Evolutionary conservation across 1,140 invertebrate species (phyloP).

Genomic region (Polypedilum vanderplanki): DNA sequence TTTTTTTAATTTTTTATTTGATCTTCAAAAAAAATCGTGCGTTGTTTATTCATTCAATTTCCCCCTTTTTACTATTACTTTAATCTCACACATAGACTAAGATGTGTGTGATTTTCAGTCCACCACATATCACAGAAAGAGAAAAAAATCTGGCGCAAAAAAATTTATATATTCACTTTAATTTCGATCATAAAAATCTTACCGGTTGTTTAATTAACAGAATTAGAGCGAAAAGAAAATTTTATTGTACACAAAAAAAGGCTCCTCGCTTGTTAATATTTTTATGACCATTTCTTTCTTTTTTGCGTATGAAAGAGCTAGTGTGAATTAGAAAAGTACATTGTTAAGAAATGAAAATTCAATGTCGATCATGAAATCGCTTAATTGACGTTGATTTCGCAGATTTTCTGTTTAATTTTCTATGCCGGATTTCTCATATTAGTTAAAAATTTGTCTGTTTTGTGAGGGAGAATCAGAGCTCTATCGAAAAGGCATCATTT

Average conservation of each 20-base stretch:
- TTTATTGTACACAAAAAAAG: background rate
- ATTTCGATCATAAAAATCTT: slow-evolving; percentile 24
- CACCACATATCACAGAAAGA: background rate
- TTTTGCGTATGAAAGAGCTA: no score
- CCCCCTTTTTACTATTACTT: background rate
- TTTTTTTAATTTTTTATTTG: slow-evolving; percentile 28
- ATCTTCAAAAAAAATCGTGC: slow-evolving; percentile 12
- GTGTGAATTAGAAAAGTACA: no score
- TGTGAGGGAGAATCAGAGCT: background rate
- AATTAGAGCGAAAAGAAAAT: background rate
- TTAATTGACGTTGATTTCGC: background rate
- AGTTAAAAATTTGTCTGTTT: background rate
- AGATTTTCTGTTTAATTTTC: background rate
- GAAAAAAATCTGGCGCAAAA: background rate
- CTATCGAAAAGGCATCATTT: background rate
- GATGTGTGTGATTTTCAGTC: background rate
- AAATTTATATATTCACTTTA: background rate
- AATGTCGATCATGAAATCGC: background rate
- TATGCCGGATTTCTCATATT: slow-evolving; percentile 14
- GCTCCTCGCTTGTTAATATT: background rate
- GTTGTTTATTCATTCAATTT: slow-evolving; percentile 7
- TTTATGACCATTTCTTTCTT: background rate
- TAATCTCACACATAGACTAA: background rate
- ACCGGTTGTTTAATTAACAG: slow-evolving; percentile 23
- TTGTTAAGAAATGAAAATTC: background rate